Evolutionary conservation across 2,113 vertebrate species (phyloP), one percentile per base, ranked within the genome.

Genomic region (Phrynosoma platyrhinos): DNA sequence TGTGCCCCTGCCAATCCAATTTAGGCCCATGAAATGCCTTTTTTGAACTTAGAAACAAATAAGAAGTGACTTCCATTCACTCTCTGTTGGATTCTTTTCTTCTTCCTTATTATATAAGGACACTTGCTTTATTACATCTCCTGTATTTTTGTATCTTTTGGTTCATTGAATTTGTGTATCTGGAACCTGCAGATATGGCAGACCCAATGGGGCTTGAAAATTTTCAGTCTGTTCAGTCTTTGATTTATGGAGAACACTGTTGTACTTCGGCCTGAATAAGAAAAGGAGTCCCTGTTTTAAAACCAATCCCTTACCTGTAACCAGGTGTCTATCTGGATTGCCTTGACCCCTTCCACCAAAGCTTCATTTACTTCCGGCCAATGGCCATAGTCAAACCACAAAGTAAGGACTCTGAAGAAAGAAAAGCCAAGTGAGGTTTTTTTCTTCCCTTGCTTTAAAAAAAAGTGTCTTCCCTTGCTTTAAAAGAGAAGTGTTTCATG

Each of bases 321-420:
- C 99, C 99, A 99, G 2, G 99, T 99, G 90, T 99, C 99, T 79
- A 99, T 99, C 95, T 99, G 99, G 94, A 99, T 99, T 3, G 99
- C 99, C 90, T 99, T 99, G 92, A 99, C 99, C 30, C 99, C 99
- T 94, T 99, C 99, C 81, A 99, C 99, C 68, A 99, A 96, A 82
- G 98, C 98, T 95, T 99, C 99, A 1, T 99, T 99, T 69, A 99
- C 99, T 86, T 99, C 99, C 77, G 99, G 98, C 98, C 98, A 99
- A 88, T 99, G 99, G 9, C 99, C 99, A 6, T 99, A 99, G 92
- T 99, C 99, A 95, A 99, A 99, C 99, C 99, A 99, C 27, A 99
- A 94, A 36, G 99, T 99, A 87, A 99, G 97, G 89, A 99, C 99
- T 96, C 99, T 99, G 93, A 53, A 80, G 82, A 75, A 87, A 87